These are phyloP conservation scores for Pelmatolapia mariae DNA, from an alignment of 2,113 vertebrate species.

Conservation along the genomic window DNA sequence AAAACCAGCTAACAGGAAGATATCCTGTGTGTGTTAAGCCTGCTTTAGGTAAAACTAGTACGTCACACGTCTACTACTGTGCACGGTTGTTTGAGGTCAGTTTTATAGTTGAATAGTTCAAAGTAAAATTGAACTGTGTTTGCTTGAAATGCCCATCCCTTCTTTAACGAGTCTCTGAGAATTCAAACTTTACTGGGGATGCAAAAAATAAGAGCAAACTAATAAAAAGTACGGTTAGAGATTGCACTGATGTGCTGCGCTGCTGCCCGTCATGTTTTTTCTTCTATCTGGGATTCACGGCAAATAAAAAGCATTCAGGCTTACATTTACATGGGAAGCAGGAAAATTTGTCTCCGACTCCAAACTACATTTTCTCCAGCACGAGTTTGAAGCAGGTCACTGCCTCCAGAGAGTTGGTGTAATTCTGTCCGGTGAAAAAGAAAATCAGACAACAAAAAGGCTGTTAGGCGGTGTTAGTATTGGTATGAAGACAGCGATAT, in stretches of 20 bases:
- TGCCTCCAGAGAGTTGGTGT: neutral
- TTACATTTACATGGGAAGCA: neutral
- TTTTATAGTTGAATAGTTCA: neutral
- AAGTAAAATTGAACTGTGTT: neutral
- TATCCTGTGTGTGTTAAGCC: neutral
- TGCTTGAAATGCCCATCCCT: neutral
- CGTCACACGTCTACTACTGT: neutral
- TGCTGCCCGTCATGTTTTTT: neutral
- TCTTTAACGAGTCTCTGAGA: neutral
- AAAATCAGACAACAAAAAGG: slow-evolving; percentile 13
- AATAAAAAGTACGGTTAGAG: neutral
- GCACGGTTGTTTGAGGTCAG: neutral
- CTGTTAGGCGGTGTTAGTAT: neutral
- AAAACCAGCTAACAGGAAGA: neutral
- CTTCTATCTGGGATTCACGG: neutral
- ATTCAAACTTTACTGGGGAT: neutral
- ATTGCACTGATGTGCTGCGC: neutral
- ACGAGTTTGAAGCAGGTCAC: neutral
- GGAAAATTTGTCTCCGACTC: neutral
- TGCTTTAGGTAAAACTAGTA: neutral
- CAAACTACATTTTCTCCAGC: neutral
- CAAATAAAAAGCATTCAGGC: neutral
- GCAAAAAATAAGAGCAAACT: neutral
- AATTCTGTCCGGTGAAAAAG: neutral
- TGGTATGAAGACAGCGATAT: slow-evolving; percentile 12